These are phyloP conservation scores for Pangasianodon gigas DNA, from an alignment of 2,113 vertebrate species.

Conservation along the genomic window DNA sequence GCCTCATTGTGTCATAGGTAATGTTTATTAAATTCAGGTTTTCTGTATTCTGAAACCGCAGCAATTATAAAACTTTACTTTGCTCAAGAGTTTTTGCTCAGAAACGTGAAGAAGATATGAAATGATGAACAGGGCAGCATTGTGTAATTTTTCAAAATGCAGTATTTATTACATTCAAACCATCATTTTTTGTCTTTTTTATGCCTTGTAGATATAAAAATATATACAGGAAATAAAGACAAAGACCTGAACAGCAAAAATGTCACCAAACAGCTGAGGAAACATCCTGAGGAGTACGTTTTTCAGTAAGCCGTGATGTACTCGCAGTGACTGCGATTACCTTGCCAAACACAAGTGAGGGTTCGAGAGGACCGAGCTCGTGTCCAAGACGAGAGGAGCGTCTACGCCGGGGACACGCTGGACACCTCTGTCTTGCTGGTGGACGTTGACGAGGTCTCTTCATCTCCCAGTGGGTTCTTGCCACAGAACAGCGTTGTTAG, in stretches of 20 bases:
- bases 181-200: conserved; percentile 27
- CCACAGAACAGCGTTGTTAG: conserved; percentile 79
- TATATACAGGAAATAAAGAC: conserved; percentile 34
- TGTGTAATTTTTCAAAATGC: conserved; percentile 17
- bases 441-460: conserved; percentile 78
- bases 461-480: conserved; percentile 76
- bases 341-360: background rate
- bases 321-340: background rate
- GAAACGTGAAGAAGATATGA: background rate
- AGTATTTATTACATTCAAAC: conserved; percentile 40
- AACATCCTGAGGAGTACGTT: background rate
- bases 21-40: background rate
- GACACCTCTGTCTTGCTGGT: conserved; percentile 83
- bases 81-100: background rate
- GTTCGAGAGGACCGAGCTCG: background rate
- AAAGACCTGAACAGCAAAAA: background rate
- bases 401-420: conserved; percentile 67
- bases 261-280: background rate
- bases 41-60: background rate
- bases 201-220: conserved; percentile 48
- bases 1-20: background rate
- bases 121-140: background rate
- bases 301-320: background rate
- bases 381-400: background rate
- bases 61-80: background rate